phyloP scores from a whole-genome alignment of 2,888 invertebrate species.

The Bombylius major region DNA sequence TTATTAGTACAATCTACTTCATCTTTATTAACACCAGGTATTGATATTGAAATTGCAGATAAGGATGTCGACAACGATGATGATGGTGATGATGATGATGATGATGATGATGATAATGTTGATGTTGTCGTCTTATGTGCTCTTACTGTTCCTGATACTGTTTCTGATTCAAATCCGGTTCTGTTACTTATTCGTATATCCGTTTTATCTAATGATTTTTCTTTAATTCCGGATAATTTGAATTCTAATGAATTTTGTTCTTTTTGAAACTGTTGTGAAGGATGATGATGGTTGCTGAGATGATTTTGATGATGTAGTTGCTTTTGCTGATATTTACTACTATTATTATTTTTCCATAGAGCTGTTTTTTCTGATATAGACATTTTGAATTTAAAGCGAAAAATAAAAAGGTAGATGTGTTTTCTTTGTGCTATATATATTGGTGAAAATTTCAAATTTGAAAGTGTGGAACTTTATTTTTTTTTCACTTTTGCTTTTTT shows the following conservation, averaged over 20 bases:
- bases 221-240: background rate
- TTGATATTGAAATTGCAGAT: conserved; percentile 10
- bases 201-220: background rate
- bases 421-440: background rate
- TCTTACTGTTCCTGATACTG: background rate
- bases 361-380: conserved; percentile 20
- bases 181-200: background rate
- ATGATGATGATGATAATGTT: background rate
- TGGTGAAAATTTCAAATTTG: background rate
- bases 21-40: background rate
- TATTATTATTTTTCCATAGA: conserved; percentile 18
- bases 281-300: background rate
- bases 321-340: conserved; percentile 9
- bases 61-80: background rate
- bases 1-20: background rate
- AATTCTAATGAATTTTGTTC: too few relatives aligned
- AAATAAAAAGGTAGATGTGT: background rate
- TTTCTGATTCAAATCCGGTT: too few relatives aligned
- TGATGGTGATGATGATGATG: background rate
- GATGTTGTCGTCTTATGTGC: background rate
- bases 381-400: conserved; percentile 14
- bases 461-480: conserved; percentile 12
- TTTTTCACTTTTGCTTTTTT: background rate
- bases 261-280: too few relatives aligned
- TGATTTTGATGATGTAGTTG: conserved; percentile 6